Evolutionary conservation across 2,888 invertebrate genomes (phyloP), one percentile per base, ranked within the genome.

Genomic region (Gryllus longicercus): DNA sequence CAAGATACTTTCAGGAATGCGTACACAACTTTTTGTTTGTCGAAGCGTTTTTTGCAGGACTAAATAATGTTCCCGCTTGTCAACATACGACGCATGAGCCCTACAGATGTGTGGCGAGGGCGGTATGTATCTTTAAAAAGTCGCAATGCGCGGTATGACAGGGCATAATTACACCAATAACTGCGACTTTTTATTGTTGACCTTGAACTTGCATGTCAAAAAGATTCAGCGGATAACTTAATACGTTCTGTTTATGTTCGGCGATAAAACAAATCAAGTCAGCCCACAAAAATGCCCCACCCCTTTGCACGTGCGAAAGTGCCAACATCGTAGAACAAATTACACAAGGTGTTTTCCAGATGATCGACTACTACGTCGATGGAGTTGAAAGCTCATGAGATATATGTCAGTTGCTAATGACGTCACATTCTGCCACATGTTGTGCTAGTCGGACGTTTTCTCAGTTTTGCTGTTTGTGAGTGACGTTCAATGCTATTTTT

Each of bases 271-370:
- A n/a, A 14, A n/a, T 63, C 63, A n/a, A 63, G 63, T 18, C 63
- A 63, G 14, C 63, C 14, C n/a, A 63, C 63, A 16, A 63, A 63
- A 63, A 63, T n/a, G n/a, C 63, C 63, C n/a, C 63, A 63, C 63
- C 63, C n/a, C n/a, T 18, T 63, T 14, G 63, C 63, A 63, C 63
- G 63, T 63, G 63, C 63, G 63, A 63, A 63, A 63, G 63, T 63
- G 63, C 63, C 63, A 63, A 63, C 63, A 63, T 63, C 63, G 63
- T 14, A 63, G n/a, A 18, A 63, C 63, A 63, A 63, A 63, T 63
- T 18, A 63, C 63, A 18, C n/a, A n/a, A 63, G 63, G 63, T n/a
- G 63, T 63, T 14, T 63, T 63, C 63, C 63, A 63, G 63, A 63
- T 63, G 63, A 63, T 63, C n/a, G 63, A 5, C 63, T 63, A 63